Evolutionary conservation across 2,888 invertebrate genomes (phyloP).

Genomic region (Norana najaformis): DNA sequence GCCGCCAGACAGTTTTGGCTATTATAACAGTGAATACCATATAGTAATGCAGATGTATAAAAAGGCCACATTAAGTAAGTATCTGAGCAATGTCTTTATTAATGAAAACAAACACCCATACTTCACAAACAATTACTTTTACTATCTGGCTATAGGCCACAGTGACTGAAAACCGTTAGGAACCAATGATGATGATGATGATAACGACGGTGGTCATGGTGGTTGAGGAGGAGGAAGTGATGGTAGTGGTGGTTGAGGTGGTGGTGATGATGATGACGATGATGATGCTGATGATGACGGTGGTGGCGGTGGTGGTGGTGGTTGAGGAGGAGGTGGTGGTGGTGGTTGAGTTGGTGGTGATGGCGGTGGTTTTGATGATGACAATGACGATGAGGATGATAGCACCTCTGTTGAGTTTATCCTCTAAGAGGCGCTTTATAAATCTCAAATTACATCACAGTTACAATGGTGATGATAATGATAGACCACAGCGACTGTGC

Average conservation of each 20-base stretch:
- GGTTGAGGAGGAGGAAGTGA: background rate
- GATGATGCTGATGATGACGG: background rate
- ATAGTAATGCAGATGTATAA: too few species aligned
- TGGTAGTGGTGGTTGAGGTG: too few species aligned
- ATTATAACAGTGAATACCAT: background rate
- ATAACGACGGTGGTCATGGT: background rate
- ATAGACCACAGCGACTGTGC: background rate
- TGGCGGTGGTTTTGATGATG: background rate
- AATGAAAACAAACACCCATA: too few species aligned
- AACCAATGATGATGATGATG: background rate
- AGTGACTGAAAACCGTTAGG: background rate
- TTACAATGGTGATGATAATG: too few species aligned
- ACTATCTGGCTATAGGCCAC: background rate
- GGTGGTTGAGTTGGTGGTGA: background rate
- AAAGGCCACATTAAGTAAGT: too few species aligned
- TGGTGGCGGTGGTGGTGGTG: fast-evolving
- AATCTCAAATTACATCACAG: too few species aligned
- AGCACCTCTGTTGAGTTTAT: too few species aligned
- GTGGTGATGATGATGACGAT: background rate
- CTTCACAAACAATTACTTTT: background rate
- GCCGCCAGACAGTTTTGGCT: too few species aligned
- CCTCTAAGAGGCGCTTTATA: too few species aligned
- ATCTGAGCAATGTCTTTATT: too few species aligned
- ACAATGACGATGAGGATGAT: background rate
- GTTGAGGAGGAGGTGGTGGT: background rate